Evolutionary conservation across 2,113 vertebrate genomes (phyloP).

Genomic region (Donacobius atricapilla): DNA sequence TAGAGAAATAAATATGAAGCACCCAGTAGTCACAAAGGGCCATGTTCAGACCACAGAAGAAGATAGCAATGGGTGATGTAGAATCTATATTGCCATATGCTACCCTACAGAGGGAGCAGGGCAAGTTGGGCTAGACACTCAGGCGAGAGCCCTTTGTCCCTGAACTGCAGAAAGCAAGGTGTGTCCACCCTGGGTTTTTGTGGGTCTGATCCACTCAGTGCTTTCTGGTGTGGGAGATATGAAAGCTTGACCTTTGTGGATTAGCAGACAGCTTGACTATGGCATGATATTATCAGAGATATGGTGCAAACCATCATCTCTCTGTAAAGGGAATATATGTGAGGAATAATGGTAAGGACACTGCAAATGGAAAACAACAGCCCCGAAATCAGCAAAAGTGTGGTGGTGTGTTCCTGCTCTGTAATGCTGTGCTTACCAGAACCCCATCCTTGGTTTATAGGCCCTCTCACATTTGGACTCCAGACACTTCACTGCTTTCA

Average conservation of each 20-base stretch:
- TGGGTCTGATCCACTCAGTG: neutral
- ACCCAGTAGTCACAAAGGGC: neutral
- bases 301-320: accelerated
- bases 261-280: accelerated
- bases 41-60: neutral
- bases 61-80: neutral
- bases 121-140: neutral
- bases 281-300: neutral
- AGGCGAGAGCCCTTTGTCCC: neutral
- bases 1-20: neutral
- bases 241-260: neutral
- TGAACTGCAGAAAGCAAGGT: neutral
- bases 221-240: neutral
- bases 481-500: neutral
- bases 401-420: neutral
- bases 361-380: neutral
- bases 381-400: neutral
- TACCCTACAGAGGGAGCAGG: neutral
- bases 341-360: neutral
- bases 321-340: neutral
- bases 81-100: neutral
- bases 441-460: accelerated
- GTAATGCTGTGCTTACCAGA: neutral
- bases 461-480: neutral
- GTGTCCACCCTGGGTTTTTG: neutral